phyloP scores from a whole-genome alignment of 2,888 invertebrate genomes.

The Thalpophila matura region DNA sequence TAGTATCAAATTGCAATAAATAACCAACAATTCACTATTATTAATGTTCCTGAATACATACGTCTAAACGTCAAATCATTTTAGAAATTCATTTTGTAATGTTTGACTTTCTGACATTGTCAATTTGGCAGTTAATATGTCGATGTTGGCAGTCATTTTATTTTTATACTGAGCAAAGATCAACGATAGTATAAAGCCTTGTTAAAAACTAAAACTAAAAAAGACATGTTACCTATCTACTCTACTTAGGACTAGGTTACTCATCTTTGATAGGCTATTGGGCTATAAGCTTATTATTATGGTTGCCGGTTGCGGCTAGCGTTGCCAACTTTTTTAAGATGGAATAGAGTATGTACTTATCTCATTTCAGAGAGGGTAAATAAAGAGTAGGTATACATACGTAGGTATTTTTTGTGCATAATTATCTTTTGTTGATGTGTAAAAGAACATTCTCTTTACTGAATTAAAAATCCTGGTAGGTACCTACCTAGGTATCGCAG shows the following conservation, averaged over 20 bases:
- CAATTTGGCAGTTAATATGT: constrained; percentile 37
- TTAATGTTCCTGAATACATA: constrained; percentile 23
- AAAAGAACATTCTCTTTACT: too few relatives aligned
- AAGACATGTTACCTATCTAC: background rate
- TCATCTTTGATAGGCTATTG: too few relatives aligned
- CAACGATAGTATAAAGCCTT: constrained; percentile 35
- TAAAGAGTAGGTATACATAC: too few relatives aligned
- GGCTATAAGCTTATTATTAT: too few relatives aligned
- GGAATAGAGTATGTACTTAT: too few relatives aligned
- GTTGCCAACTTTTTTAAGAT: too few relatives aligned
- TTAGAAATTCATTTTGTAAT: constrained; percentile 6
- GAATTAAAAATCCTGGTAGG: too few relatives aligned
- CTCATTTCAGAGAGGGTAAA: too few relatives aligned
- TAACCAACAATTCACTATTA: constrained; percentile 21
- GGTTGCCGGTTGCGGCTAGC: too few relatives aligned
- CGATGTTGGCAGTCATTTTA: constrained; percentile 34
- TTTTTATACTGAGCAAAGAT: constrained; percentile 25
- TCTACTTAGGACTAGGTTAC: background rate
- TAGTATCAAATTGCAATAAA: constrained; percentile 27
- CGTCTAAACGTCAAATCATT: constrained; percentile 5
- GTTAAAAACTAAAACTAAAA: constrained; percentile 7
- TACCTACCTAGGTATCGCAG: too few relatives aligned
- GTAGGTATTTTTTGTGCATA: too few relatives aligned
- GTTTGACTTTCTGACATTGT: constrained; percentile 39
- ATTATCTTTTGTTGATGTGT: too few relatives aligned